These are phyloP conservation scores for Crematogaster levior DNA, from an alignment of 2,888 invertebrate genomes.

Conservation along the genomic window DNA sequence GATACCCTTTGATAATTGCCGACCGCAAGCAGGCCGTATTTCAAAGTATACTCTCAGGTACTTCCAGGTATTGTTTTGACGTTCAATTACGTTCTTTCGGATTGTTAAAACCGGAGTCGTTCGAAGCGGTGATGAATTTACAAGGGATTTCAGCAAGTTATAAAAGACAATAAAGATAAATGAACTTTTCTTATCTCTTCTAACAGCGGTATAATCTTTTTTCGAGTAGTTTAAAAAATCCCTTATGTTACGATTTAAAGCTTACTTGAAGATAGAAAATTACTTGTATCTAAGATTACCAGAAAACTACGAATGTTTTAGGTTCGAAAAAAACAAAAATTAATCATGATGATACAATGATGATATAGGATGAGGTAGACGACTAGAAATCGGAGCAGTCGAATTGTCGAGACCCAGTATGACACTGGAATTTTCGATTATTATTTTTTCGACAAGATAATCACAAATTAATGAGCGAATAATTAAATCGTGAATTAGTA, in stretches of 20 bases:
- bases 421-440: slow-evolving; percentile 7
- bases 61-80: slow-evolving; percentile 71
- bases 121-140: background rate
- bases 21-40: slow-evolving; percentile 65
- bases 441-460: slow-evolving; percentile 1
- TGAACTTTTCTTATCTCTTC: background rate
- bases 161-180: slow-evolving; percentile 3
- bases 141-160: background rate
- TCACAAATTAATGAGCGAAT: background rate
- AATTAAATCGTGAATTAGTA: background rate
- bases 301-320: too few relatives aligned
- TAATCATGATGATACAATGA: background rate
- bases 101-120: background rate
- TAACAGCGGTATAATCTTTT: background rate
- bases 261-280: background rate
- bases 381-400: background rate
- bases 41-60: slow-evolving; percentile 54
- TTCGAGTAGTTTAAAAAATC: background rate
- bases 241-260: background rate
- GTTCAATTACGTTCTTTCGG: slow-evolving; percentile 66
- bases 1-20: slow-evolving; percentile 81
- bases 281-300: background rate
- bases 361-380: background rate
- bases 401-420: background rate
- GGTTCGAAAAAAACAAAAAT: background rate